A percentile compares a stretch with the other conserved stretches of the same genome.
Evolutionary conservation across 2,888 invertebrate species (phyloP).

Genomic region (Achlya flavicornis): DNA sequence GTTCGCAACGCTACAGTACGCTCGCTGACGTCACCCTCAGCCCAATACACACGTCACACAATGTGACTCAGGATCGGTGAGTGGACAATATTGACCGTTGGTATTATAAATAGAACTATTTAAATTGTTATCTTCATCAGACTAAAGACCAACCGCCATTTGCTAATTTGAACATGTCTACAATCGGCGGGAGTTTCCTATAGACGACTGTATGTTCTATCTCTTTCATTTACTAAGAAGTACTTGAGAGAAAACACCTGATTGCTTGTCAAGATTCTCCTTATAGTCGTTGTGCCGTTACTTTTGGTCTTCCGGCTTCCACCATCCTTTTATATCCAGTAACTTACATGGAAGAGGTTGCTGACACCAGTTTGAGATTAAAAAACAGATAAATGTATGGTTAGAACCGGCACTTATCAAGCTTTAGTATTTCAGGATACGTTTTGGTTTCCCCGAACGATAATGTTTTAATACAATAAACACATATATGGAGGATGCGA

Average conservation of each 20-base stretch:
- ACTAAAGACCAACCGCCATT: background rate
- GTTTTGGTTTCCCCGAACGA: no score
- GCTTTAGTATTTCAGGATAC: no score
- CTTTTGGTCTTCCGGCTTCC: background rate
- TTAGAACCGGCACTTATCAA: background rate
- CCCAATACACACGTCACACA: slow-evolving; percentile 64
- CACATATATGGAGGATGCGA: background rate
- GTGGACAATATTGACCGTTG: slow-evolving; percentile 22
- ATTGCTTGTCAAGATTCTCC: background rate
- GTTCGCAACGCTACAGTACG: slow-evolving; percentile 58
- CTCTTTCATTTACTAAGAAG: background rate
- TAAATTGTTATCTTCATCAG: background rate
- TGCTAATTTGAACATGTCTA: background rate
- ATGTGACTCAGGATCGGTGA: slow-evolving; percentile 69
- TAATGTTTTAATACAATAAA: background rate
- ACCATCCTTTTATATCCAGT: background rate
- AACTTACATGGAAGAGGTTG: slow-evolving; percentile 1
- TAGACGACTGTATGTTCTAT: background rate
- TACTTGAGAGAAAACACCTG: background rate
- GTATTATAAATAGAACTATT: background rate
- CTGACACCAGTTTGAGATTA: background rate
- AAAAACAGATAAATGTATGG: no score
- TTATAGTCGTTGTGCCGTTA: background rate
- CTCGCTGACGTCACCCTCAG: slow-evolving; percentile 73
- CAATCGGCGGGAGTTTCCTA: background rate